Base-by-base conservation (phyloP, 2,888 invertebrate genomes). In the Drosophila stalkeri region DNA sequence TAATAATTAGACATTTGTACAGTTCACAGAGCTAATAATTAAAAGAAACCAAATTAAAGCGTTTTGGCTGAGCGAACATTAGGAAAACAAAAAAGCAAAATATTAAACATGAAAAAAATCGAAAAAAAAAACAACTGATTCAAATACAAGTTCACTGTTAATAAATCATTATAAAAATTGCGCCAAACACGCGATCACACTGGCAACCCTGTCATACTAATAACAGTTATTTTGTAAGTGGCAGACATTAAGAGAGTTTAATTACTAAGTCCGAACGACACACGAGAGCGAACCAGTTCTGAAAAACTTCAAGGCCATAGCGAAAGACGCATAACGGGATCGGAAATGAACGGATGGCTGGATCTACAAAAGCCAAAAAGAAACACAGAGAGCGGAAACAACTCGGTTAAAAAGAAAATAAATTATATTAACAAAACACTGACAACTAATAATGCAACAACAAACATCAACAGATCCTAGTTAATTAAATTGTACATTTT, bases 401-500 rank as follows among this genome's bases (percentile, higher is more conserved):
- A 47, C 59, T 51, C 44, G 52, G 18, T 39, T 16, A 6, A n/a
- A n/a, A 41, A 54, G 52, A 57, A 80, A 64, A 72, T 46, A 37
- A 31, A 59, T 57, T 41, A 39, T 11, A 55, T 65, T 67, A 61
- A 47, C 27, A 23, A 57, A 39, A 66, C 35, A 60, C 63, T 56
- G 52, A 69, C 72, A 68, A 72, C 73, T 65, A 68, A 54, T 47
- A 59, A 57, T 44, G 60, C 64, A 47, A 59, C 8, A 49, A 80
- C 8, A 49, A 80, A 66, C 75, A 80, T 66, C 72, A 72, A 75
- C 76, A 88, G 80, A 82, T 84, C 87, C 86, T 89, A 88, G 87
- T 82, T 88, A 87, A 86, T 86, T 80, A 86, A 86, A 90, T 84
- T 88, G 89, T 88, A 90, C 63, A 88, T 88, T 90, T 90, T 75